Base-by-base conservation (phyloP, 2,888 invertebrate species). In the Dusona sp. region DNA sequence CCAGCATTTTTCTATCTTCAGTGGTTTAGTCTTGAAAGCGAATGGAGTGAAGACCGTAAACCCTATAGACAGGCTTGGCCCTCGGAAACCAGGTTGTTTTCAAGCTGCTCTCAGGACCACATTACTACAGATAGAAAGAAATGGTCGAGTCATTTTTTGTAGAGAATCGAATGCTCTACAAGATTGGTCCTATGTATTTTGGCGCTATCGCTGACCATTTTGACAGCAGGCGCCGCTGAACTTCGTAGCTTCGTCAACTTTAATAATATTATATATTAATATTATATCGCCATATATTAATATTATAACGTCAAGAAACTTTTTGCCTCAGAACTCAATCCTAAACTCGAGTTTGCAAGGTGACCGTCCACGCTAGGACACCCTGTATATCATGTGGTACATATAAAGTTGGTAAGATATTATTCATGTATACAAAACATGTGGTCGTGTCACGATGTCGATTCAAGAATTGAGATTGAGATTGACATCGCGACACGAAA, bases 381-480 rank as follows among this genome's bases (percentile, higher is more conserved):
- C 61, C 61, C 61, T 4, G 29, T 61, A 61, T 6, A 16, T 61
- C 16, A 6, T 11, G 7, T 25, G 61, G 29, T 29, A 29, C 16
- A 61, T 16, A 61, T 6, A 61, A 45, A 16, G 22, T 48, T 65
- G 29, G 8, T n/a, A 33, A 29, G 29, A 64, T 16, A 73, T n/a
- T 73, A 73, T 73, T 73, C 22, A 38, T 73, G 54, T 57, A 36
- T 36, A 54, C 54, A 8, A 51, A 72, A 61, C 38, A 36, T 11
- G 65, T 38, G n/a, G 42, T 68, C 22, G 38, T 42, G 42, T 68
- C 68, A 38, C 38, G 42, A 38, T 42, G n/a, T 42, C 38, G n/a
- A 42, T 22, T 42, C 42, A 16, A 38, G 68, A 42, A 68, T 42
- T 1, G 68, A 68, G 68, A 42, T 42, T 22, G 25, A 68, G 68